A percentile compares a stretch with the other conserved stretches of the same genome.
phyloP scores from a whole-genome alignment of 2,888 invertebrate genomes.

The Phengaris alcon region DNA sequence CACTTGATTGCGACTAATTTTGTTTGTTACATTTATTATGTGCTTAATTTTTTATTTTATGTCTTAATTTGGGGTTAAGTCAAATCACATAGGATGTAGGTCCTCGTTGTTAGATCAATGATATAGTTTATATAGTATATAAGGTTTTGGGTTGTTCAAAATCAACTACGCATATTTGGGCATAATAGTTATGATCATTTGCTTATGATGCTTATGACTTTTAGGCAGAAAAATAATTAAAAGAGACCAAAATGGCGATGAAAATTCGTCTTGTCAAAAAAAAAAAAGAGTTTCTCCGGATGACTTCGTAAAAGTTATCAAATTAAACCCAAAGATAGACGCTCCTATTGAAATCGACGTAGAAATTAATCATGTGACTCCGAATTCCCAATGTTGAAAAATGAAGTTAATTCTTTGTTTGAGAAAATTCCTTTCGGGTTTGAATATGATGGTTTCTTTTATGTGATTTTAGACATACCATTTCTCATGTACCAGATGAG shows the following conservation, averaged over 20 bases:
- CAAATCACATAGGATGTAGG: no score
- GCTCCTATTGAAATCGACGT: constrained; percentile 5
- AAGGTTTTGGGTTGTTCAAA: no score
- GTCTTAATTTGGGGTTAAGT: not conserved
- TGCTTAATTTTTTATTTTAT: not conserved
- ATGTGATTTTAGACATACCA: not conserved
- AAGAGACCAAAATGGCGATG: no score
- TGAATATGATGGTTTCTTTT: constrained; percentile 19
- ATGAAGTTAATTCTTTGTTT: constrained; percentile 8
- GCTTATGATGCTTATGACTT: no score
- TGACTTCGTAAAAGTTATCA: not conserved
- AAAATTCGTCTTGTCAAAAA: no score
- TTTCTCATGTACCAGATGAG: not conserved
- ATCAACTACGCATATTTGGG: no score
- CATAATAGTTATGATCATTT: no score
- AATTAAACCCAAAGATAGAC: not conserved
- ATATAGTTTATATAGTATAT: no score
- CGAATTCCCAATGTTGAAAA: not conserved
- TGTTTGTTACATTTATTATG: not conserved
- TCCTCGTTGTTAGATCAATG: no score
- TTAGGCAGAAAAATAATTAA: no score
- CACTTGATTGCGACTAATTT: not conserved
- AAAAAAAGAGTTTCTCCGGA: not conserved
- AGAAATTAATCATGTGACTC: not conserved
- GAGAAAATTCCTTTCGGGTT: constrained; percentile 9